Evolutionary conservation across 2,797 vertebrate species (phyloP).

Genomic region (Decapterus maruadsi): DNA sequence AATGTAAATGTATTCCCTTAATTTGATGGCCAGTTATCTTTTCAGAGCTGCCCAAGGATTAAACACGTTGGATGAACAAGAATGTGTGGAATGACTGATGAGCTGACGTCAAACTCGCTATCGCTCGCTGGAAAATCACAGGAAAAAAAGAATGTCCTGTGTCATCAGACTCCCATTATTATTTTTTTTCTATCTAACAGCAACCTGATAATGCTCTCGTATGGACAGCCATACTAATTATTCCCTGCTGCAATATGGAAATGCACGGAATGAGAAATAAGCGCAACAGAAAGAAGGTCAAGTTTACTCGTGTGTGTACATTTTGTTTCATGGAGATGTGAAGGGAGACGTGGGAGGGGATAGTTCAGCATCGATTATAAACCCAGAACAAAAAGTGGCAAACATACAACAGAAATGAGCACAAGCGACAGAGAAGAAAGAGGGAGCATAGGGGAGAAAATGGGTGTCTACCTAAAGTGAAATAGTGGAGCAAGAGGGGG

Average conservation of each 20-base stretch:
- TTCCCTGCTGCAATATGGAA: conserved; percentile 62
- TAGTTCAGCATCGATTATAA: conserved; percentile 61
- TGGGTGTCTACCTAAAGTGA: conserved; percentile 68
- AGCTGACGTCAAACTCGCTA: conserved; percentile 66
- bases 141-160: conserved; percentile 43
- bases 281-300: conserved; percentile 69
- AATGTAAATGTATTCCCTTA: conserved; percentile 48
- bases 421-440: conserved; percentile 43
- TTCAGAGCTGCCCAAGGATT: conserved; percentile 47
- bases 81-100: conserved; percentile 63
- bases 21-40: conserved; percentile 64
- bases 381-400: conserved; percentile 59
- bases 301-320: conserved; percentile 55
- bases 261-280: conserved; percentile 62
- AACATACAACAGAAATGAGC: conserved; percentile 56
- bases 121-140: conserved; percentile 36
- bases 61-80: conserved; percentile 38
- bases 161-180: conserved; percentile 67
- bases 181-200: conserved; percentile 53
- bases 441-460: conserved; percentile 53
- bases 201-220: conserved; percentile 62
- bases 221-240: conserved; percentile 68
- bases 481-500: conserved; percentile 61
- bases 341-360: conserved; percentile 24
- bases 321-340: conserved; percentile 56